These are phyloP conservation scores for Oscarella lobularis DNA, from an alignment of 37 sponge, comb jelly and placozoan species.

Conservation along the genomic window DNA sequence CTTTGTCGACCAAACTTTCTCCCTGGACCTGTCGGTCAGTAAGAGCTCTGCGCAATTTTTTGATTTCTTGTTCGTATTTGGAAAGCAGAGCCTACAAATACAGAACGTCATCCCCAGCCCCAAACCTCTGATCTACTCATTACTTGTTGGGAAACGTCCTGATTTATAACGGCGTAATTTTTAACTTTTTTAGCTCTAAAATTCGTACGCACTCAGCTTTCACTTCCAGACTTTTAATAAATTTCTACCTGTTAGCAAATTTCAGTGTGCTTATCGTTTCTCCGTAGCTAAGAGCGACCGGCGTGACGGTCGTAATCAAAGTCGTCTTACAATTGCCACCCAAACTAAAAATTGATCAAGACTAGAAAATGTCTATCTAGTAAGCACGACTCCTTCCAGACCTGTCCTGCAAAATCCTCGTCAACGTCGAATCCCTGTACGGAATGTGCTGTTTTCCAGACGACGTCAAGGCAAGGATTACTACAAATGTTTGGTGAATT, in stretches of 20 bases:
- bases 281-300: constrained; percentile 30
- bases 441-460: constrained; percentile 62
- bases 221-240: not conserved
- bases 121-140: too few relatives aligned
- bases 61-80: constrained; percentile 69
- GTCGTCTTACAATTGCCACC: constrained; percentile 91
- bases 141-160: constrained; percentile 61
- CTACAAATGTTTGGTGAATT: constrained; percentile 10
- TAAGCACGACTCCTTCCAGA: too few relatives aligned
- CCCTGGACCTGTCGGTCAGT: not conserved
- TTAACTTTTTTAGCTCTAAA: constrained; percentile 72
- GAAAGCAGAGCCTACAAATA: constrained; percentile 56
- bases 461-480: constrained; percentile 81
- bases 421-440: constrained; percentile 89
- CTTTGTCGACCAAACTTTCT: constrained; percentile 2
- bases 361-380: too few relatives aligned
- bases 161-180: constrained; percentile 66
- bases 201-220: not conserved
- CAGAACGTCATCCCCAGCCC: too few relatives aligned
- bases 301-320: constrained; percentile 71
- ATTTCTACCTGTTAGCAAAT: constrained; percentile 70
- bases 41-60: constrained; percentile 23
- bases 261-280: constrained; percentile 65
- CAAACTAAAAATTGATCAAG: constrained; percentile 22
- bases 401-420: constrained; percentile 74